Conservation (phyloP, 2,113 vertebrate genomes). For the Psammodynastes pulverulentus region DNA sequence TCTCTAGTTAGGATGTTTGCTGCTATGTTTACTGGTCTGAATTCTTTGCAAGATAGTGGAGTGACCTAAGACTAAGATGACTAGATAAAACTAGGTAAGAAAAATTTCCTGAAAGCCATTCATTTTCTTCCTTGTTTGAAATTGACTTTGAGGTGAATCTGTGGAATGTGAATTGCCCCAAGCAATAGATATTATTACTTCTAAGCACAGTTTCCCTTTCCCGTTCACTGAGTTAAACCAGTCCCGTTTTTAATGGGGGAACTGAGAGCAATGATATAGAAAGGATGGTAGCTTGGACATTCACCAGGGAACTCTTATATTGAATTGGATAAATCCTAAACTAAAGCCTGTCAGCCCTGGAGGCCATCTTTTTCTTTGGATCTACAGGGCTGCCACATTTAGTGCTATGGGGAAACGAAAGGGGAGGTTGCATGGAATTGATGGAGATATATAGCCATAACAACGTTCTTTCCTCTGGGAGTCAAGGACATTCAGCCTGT, state of each 20-base stretch:
- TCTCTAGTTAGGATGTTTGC: neutral
- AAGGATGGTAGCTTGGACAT: neutral
- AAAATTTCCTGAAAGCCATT: neutral
- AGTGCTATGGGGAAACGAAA: too few relatives aligned
- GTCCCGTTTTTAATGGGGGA: neutral
- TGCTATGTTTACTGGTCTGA: neutral
- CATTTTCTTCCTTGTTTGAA: neutral
- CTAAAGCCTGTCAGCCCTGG: neutral
- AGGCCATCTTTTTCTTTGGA: too few relatives aligned
- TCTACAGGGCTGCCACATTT: too few relatives aligned
- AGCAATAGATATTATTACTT: neutral
- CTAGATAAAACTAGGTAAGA: neutral
- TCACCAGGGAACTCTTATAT: neutral
- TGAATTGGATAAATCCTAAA: neutral
- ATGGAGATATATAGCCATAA: too few relatives aligned
- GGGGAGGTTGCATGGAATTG: too few relatives aligned
- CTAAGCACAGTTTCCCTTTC: neutral
- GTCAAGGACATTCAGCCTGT: too few relatives aligned
- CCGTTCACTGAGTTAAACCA: neutral
- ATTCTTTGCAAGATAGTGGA: neutral
- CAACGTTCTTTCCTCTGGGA: too few relatives aligned
- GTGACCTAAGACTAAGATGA: neutral
- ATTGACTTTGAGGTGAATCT: neutral
- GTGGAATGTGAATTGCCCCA: neutral
- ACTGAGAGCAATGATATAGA: neutral